Evolutionary conservation across 2,888 invertebrate species (phyloP), one percentile per base, ranked within the genome.

Genomic region (Yponomeuta malinellus): DNA sequence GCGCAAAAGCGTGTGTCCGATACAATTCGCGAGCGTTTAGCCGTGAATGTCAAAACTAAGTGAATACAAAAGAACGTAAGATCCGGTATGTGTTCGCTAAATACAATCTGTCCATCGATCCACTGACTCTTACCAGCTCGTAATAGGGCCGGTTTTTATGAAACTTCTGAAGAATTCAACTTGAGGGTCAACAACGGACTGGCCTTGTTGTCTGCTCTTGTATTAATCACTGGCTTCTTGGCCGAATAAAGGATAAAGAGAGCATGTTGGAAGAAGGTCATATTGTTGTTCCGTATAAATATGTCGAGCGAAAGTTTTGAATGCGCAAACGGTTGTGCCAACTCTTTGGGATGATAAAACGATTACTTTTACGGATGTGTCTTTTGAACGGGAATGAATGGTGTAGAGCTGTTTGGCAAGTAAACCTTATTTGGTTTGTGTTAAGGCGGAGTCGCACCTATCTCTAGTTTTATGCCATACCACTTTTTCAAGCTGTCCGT

Each of bases 291-390:
- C 73, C 73, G 72, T 71, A 71, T 80, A 43, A 43, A 43, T 43
- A 78, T 78, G 80, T 69, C 76, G 71, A 73, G 74, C 59, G 75
- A 77, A 78, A 80, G 77, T 77, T 76, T 15, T n/a, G 48, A 15
- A 33, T 33, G 37, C 15, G 52, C 12, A 59, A 52, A 29, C 8
- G 29, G 66, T 66, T 65, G 52, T 70, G 70, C 37, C 65, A 64
- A 70, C 48, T 37, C 37, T 15, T 15, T 64, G 10, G 8, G 23
- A 29, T 23, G 52, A 59, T 59, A 59, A 59, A 59, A 59, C 52
- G 12, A 52, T 12, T 31, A 31, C 65, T 48, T 15, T 64, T 71
- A 70, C 71, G 67, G 23, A 10, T 37, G 23, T 33, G 15, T 71
- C 70, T 70, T 0, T 72, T 71, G 52, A 59, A 5, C 52, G 52